phyloP scores from a whole-genome alignment of 2,888 invertebrate genomes.

The Selenia dentaria region DNA sequence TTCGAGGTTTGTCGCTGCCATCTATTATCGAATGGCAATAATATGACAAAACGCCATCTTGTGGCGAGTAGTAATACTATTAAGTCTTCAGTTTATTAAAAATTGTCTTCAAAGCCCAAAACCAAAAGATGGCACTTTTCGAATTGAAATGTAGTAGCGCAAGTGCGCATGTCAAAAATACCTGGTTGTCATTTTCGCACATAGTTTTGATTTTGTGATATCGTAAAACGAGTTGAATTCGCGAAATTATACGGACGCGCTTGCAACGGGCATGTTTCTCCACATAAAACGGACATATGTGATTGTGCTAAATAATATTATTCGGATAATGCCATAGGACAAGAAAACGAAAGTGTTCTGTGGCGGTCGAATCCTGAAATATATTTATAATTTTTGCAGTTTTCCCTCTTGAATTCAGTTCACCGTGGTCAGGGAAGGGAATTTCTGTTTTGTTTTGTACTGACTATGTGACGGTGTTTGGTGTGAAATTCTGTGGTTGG shows the following conservation, averaged over 20 bases:
- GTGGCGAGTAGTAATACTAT: background rate
- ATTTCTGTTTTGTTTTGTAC: conserved; percentile 47
- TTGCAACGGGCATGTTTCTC: conserved; percentile 60
- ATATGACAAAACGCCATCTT: conserved; percentile 10
- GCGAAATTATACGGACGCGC: conserved; percentile 62
- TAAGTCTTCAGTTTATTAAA: background rate
- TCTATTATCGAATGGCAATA: background rate
- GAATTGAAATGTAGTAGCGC: conserved; percentile 46
- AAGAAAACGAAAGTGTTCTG: conserved; percentile 42
- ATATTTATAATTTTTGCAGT: conserved; percentile 55
- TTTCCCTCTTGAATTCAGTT: conserved; percentile 47
- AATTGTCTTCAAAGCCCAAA: background rate
- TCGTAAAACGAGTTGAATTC: conserved; percentile 68
- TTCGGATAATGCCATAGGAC: conserved; percentile 48
- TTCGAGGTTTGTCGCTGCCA: too few species aligned
- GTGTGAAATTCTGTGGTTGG: conserved; percentile 47
- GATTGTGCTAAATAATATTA: conserved; percentile 48
- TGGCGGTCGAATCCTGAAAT: conserved; percentile 46
- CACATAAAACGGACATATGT: conserved; percentile 53
- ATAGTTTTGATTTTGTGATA: conserved; percentile 76
- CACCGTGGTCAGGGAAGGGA: conserved; percentile 33
- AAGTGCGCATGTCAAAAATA: conserved; percentile 80
- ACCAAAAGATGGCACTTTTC: background rate
- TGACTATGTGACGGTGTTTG: conserved; percentile 57
- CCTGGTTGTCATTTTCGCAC: conserved; percentile 62